Base-by-base conservation (phyloP, 2,113 vertebrate species). In the Tautogolabrus adspersus region DNA sequence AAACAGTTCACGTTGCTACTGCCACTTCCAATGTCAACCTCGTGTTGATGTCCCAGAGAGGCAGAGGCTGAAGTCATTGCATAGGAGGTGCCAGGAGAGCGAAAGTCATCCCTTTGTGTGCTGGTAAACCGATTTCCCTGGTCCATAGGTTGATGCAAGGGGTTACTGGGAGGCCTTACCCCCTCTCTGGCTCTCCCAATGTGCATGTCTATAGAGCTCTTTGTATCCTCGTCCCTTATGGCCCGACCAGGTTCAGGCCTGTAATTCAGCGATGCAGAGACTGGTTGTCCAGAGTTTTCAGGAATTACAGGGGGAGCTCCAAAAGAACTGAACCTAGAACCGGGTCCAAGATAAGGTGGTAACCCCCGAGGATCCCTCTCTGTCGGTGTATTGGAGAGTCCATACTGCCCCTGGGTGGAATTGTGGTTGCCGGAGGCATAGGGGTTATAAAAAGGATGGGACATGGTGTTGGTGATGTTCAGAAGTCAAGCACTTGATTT, bases 381-480 rank as follows among this genome's bases (percentile, higher is more conserved):
- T 93, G 93, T 42, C 84, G 93, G 67, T 91, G 90, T 77, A 92
- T 93, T 81, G 89, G 86, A 7, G 6, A 16, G 34, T 38, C 82
- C 78, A 75, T 79, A 86, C 21, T 51, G 75, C 10, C 80, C 84
- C 58, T 87, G 82, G 42, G 51, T 75, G 1, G 95, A 91, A 85
- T 93, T 94, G 82, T 91, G 96, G n/a, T 63, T 78, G 18, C 93
- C 93, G 82, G 94, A 87, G 60, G 94, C 94, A 93, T 96, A 95
- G 40, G 95, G 96, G 92, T 95, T 95, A 82, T 96, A 97, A 79
- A 77, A 85, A 21, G 93, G 93, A 90, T 93, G 92, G 63, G 96
- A 96, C 96, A 98, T 98, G 54, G 92, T 88, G 93, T 97, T 97
- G n/a, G 92, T 90, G 82, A 94, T 93, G 91, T 95, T 96, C 85